Evolutionary conservation across 2,888 invertebrate species (phyloP).

Genomic region (Campaea margaritaria): DNA sequence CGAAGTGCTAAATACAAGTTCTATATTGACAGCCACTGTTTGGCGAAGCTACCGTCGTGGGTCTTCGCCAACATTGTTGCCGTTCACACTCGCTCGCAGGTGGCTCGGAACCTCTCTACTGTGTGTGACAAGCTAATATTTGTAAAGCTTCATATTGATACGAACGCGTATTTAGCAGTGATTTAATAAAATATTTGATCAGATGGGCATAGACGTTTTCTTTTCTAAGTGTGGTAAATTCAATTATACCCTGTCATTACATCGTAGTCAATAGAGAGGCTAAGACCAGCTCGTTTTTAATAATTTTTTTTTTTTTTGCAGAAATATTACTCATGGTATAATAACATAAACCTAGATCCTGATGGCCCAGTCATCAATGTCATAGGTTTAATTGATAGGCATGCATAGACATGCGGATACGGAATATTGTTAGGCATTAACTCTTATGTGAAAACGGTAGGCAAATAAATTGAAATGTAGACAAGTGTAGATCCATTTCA

Average conservation of each 20-base stretch:
- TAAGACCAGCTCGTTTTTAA: too few species aligned
- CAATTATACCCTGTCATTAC: not conserved
- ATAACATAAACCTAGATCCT: too few species aligned
- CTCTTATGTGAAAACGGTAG: conserved; percentile 34
- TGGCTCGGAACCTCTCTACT: conserved; percentile 4
- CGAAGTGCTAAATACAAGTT: conserved; percentile 35
- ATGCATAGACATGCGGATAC: not conserved
- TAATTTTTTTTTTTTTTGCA: too few species aligned
- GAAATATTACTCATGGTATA: too few species aligned
- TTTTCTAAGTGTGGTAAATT: not conserved
- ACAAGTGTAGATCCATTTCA: conserved; percentile 61
- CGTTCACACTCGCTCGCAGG: conserved; percentile 2
- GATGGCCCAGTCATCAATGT: too few species aligned
- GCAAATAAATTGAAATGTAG: conserved; percentile 53
- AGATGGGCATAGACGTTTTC: not conserved
- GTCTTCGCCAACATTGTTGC: conserved; percentile 7
- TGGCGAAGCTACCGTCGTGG: conserved; percentile 22
- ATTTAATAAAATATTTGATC: not conserved
- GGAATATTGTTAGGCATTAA: not conserved
- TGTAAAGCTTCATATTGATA: not conserved
- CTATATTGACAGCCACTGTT: conserved; percentile 33
- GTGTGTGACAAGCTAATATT: conserved; percentile 15
- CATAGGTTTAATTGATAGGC: too few species aligned
- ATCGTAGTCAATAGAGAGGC: too few species aligned
- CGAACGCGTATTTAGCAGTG: not conserved